Conservation (phyloP, 2,888 invertebrate genomes). For the Stomorhina lunata region DNA sequence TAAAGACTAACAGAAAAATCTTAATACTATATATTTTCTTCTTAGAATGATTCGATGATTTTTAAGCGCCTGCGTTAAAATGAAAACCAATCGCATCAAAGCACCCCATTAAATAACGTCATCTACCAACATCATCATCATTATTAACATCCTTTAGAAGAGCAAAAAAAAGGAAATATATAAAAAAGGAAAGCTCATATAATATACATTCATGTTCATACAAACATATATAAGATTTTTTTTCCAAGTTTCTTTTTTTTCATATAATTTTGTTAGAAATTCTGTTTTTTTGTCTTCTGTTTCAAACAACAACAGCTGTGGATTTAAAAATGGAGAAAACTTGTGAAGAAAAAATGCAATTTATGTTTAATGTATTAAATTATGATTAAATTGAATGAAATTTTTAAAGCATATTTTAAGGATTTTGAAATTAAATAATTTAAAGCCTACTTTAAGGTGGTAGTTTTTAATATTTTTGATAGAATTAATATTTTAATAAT, state of each 20-base stretch:
- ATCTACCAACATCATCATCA: constrained; percentile 75
- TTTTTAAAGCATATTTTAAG: constrained; percentile 1
- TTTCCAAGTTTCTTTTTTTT: constrained; percentile 4
- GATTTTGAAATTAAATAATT: neutral
- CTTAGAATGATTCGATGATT: constrained; percentile 80
- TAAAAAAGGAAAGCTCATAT: neutral
- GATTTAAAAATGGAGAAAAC: constrained; percentile 15
- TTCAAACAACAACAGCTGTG: constrained; percentile 39
- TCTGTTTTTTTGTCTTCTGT: neutral
- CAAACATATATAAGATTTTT: neutral
- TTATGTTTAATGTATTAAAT: neutral
- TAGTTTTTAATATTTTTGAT: no score
- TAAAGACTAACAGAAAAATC: constrained; percentile 42
- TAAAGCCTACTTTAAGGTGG: neutral
- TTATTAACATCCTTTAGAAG: constrained; percentile 61
- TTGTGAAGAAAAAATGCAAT: constrained; percentile 6
- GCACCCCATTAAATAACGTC: constrained; percentile 81
- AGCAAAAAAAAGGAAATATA: neutral
- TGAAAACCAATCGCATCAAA: constrained; percentile 81
- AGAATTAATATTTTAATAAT: no score
- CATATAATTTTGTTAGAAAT: constrained; percentile 10
- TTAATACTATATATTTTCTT: constrained; percentile 72
- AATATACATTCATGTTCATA: neutral
- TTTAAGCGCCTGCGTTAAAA: constrained; percentile 81
- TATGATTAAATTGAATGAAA: neutral